These are phyloP conservation scores for Mythimna pallens DNA, from an alignment of 2,888 invertebrate genomes.

Conservation along the genomic window DNA sequence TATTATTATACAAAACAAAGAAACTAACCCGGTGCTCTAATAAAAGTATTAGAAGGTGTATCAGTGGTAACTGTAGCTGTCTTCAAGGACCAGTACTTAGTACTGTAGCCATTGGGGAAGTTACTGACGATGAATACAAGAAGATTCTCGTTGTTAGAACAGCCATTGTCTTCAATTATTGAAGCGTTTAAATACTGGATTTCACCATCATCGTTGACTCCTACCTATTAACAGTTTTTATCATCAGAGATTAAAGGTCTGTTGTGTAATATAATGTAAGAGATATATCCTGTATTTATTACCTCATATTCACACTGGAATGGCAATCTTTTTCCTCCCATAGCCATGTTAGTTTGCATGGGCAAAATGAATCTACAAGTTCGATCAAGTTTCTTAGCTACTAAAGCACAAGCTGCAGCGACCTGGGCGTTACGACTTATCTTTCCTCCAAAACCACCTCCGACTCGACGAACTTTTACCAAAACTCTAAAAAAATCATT, in stretches of 20 bases:
- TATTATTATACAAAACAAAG: not conserved
- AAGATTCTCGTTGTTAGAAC: conserved; percentile 86
- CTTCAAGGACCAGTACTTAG: conserved; percentile 70
- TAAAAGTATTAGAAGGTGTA: conserved; percentile 92
- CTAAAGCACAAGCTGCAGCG: conserved; percentile 92
- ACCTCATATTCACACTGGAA: conserved; percentile 91
- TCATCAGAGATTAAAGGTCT: not conserved
- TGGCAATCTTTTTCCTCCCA: conserved; percentile 89
- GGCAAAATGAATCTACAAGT: conserved; percentile 92
- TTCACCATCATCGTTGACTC: conserved; percentile 91
- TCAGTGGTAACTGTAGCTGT: conserved; percentile 91
- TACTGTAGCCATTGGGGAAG: conserved; percentile 90
- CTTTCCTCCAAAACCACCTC: conserved; percentile 93
- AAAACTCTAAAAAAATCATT: conserved; percentile 83
- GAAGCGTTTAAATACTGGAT: conserved; percentile 91
- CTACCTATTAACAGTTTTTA: conserved; percentile 82
- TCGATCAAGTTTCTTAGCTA: conserved; percentile 88
- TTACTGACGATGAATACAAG: conserved; percentile 74
- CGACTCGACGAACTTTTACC: conserved; percentile 91
- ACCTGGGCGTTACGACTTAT: conserved; percentile 90
- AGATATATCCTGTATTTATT: conserved; percentile 22
- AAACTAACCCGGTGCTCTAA: conserved; percentile 92
- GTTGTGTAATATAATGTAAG: no score
- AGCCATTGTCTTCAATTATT: conserved; percentile 86
- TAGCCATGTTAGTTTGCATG: conserved; percentile 91